phyloP scores from a whole-genome alignment of 2,888 invertebrate genomes.

The Argyresthia goedartella region DNA sequence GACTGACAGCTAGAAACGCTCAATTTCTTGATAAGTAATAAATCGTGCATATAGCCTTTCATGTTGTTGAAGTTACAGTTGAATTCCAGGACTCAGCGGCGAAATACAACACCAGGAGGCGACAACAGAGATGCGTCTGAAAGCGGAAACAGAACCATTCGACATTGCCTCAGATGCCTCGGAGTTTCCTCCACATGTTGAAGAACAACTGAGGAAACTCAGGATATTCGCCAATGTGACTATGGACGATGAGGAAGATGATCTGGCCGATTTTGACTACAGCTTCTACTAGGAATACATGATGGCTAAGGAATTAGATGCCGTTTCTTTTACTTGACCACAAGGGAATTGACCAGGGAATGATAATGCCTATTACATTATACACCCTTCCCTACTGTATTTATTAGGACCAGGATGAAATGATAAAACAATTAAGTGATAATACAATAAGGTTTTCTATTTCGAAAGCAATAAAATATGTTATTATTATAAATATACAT shows the following conservation, averaged over 20 bases:
- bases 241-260: slow-evolving; percentile 30
- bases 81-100: slow-evolving; percentile 23
- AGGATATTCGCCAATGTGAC: slow-evolving; percentile 41
- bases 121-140: slow-evolving; percentile 25
- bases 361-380: too few relatives aligned
- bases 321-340: slow-evolving; percentile 7
- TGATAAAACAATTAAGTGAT: too few relatives aligned
- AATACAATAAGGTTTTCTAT: too few relatives aligned
- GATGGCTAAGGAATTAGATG: slow-evolving; percentile 13
- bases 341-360: too few relatives aligned
- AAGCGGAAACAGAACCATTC: slow-evolving; percentile 29
- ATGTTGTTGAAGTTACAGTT: too few relatives aligned
- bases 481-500: too few relatives aligned
- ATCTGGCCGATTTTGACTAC: slow-evolving; percentile 38
- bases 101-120: slow-evolving; percentile 22
- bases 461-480: too few relatives aligned
- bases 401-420: too few relatives aligned
- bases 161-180: slow-evolving; percentile 18
- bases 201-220: slow-evolving; percentile 44
- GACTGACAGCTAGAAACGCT: not conserved
- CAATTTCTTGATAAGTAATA: too few relatives aligned
- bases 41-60: too few relatives aligned
- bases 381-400: too few relatives aligned
- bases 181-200: slow-evolving; percentile 25
- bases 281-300: slow-evolving; percentile 40